Base-by-base conservation (phyloP, 1,140 invertebrate genomes). In the Orussus abietinus region DNA sequence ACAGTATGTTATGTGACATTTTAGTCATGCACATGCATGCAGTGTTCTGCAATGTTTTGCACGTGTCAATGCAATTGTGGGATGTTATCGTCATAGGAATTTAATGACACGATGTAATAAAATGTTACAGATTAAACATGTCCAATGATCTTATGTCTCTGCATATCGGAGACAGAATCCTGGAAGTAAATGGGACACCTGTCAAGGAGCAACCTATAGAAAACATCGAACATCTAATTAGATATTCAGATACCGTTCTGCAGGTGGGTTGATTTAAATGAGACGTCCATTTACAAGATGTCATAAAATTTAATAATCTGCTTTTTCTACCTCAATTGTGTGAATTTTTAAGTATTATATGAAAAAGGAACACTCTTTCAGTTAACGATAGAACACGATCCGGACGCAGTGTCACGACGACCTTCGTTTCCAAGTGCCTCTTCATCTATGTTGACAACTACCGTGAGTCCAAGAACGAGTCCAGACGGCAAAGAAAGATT, bases 121-220 rank as follows among this genome's bases (percentile, higher is more conserved):
- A 44, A 31, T 43, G 43, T 67, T 74, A 18, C 68, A 92, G 90
- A 60, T 78, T 92, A 50, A 87, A 92, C 58, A 79, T 86, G 36
- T 86, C 84, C 50, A 82, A 82, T 53, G 86, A 88, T 51, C 70
- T 91, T 12, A 84, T 91, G 77, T 84, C 88, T 9, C 74, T 92
- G 22, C 90, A 90, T 64, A 86, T 95, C 51, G 92, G 92, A 12
- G 92, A 96, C 69, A 77, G 83, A 62, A 92, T 96, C 43, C 72
- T 95, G 33, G 92, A 96, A 77, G 88, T 96, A 10, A 94, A 95
- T 77, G 92, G 92, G 1, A 82, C 86, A 1, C 86, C 89, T 3
- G 84, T 93, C 0, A 85, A 83, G 60, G 86, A 89, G 61, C 81
- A 84, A 40, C 80, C 84, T 1, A 76, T 88, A 29, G 81, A 86